Base-by-base conservation (phyloP, 2,113 vertebrate genomes). In the Pachyramphus minor region DNA sequence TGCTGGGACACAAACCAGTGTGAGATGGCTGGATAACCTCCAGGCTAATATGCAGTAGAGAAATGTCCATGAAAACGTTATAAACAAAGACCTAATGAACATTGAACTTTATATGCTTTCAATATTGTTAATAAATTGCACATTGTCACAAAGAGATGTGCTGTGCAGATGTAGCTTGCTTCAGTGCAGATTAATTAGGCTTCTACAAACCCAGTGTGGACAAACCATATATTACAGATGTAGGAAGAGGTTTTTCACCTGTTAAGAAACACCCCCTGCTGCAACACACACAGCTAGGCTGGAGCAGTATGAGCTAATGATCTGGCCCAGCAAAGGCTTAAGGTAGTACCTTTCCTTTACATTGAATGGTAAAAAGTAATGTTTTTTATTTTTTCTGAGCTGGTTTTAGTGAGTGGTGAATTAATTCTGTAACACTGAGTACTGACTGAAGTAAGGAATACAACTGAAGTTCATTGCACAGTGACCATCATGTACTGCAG, bases 21-120 rank as follows among this genome's bases (percentile, higher is more conserved):
- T 77, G 93, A 89, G 72, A 45, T 47, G 83, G 56, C 72, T 94
- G 93, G 91, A 94, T 80, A 45, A 37, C 11, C 52, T 96, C 95
- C 91, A 92, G 83, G 67, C 41, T 76, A 62, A 86, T 80, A 41
- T 28, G 59, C 64, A 83, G 20, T 58, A 62, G 83, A 73, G 58
- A 79, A 92, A 41, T 66, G 67, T 94, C 91, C 72, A 4, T 92
- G 84, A 86, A 88, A 86, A 78, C 59, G 67, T 80, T 87, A 35
- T 67, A 78, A 96, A 93, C 73, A 66, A 89, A 92, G 39, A 55
- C 42, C 77, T 94, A 87, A 93, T 72, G 59, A 93, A 47, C 60
- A 72, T 9, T 84, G 89, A 91, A 89, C 42, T 81, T 91, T 74
- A 88, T 58, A 6, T 71, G 91, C 64, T 89, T 91, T 94, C 84